These are phyloP conservation scores for Indicator maculatus DNA, from an alignment of 2,113 vertebrate genomes.

Conservation along the genomic window DNA sequence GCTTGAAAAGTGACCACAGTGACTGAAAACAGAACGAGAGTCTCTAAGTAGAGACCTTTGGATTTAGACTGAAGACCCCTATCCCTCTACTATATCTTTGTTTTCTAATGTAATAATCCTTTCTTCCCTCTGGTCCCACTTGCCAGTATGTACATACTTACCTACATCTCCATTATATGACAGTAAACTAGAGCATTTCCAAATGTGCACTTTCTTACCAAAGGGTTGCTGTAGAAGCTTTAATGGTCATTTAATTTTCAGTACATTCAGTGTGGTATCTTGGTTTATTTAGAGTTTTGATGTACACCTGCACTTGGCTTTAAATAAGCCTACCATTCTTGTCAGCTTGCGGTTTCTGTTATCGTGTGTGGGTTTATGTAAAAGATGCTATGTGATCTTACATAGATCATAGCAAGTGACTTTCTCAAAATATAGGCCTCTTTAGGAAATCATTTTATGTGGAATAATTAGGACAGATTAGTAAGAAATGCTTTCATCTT, in stretches of 20 bases:
- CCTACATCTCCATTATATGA: neutral
- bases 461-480: conserved; percentile 79
- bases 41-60: neutral
- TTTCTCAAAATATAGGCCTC: conserved; percentile 10
- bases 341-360: neutral
- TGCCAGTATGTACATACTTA: neutral
- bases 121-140: neutral
- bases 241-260: neutral
- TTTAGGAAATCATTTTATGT: conserved; percentile 76
- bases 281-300: neutral
- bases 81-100: neutral
- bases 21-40: neutral
- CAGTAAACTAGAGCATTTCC: neutral
- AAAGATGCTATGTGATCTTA: neutral
- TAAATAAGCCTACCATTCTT: neutral
- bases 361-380: neutral
- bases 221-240: neutral
- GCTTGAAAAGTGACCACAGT: neutral
- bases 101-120: neutral
- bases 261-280: neutral
- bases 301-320: neutral
- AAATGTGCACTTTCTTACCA: neutral
- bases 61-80: neutral
- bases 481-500: conserved; percentile 80
- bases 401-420: neutral